These are phyloP conservation scores for Amblyornis subalaris DNA, from an alignment of 2,113 vertebrate genomes.

Conservation along the genomic window DNA sequence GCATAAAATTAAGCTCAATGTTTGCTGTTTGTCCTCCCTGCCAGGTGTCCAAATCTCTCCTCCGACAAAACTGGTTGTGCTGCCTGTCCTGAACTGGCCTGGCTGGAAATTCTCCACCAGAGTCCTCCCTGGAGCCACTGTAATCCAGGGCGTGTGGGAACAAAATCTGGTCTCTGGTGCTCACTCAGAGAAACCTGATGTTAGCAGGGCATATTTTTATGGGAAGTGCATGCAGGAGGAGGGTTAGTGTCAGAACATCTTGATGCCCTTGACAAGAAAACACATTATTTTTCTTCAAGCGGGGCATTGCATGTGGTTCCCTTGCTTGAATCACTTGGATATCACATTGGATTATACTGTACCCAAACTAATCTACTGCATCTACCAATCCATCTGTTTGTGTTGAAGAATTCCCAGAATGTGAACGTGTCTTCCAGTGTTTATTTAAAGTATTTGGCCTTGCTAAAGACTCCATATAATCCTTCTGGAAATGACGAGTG, in stretches of 20 bases:
- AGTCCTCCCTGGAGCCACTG: neutral
- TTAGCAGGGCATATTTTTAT: neutral
- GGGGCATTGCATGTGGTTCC: neutral
- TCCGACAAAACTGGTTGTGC: neutral
- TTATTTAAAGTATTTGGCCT: neutral
- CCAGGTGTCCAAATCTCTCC: neutral
- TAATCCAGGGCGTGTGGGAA: neutral
- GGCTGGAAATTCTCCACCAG: neutral
- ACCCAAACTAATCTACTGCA: neutral
- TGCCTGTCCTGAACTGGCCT: neutral
- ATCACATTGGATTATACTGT: neutral
- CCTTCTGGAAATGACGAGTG: neutral
- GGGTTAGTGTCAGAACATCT: neutral
- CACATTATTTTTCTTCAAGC: neutral
- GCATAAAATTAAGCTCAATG: neutral
- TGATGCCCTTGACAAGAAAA: neutral
- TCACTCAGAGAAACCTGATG: neutral
- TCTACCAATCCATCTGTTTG: neutral
- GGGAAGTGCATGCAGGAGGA: neutral
- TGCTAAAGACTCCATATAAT: neutral
- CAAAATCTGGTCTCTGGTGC: neutral
- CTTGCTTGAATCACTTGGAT: neutral
- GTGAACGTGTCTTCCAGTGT: neutral
- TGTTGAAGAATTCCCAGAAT: neutral
- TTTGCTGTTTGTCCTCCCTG: neutral